phyloP scores from a whole-genome alignment of 2,113 vertebrate genomes.

The Crocuta crocuta region DNA sequence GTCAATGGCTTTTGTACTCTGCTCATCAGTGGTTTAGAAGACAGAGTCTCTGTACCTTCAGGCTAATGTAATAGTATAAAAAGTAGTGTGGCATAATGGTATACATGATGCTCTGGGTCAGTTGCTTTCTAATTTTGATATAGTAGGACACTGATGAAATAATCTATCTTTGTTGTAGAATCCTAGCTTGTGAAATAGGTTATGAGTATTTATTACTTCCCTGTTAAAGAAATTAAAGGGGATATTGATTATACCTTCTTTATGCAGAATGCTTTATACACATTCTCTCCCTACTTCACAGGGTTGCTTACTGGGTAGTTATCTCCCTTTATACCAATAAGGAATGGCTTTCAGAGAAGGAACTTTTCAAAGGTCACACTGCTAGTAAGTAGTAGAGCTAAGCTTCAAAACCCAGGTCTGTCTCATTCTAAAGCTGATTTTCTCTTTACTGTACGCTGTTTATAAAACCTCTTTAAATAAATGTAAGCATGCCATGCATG shows the following conservation, averaged over 20 bases:
- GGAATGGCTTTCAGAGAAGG: conserved; percentile 64
- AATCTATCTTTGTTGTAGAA: conserved; percentile 1
- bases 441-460: background rate
- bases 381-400: conserved; percentile 45
- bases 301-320: background rate
- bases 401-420: conserved; percentile 47
- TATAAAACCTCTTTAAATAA: conserved; percentile 30
- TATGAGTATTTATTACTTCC: background rate
- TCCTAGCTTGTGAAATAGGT: conserved; percentile 25
- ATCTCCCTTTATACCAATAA: conserved; percentile 45
- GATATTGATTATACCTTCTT: background rate
- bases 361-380: conserved; percentile 39
- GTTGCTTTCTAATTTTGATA: conserved; percentile 5
- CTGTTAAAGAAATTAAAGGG: background rate
- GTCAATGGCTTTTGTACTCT: conserved; percentile 79
- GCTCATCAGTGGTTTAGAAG: conserved; percentile 70
- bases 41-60: conserved; percentile 68
- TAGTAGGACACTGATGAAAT: background rate
- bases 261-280: background rate
- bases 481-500: background rate
- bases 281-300: background rate
- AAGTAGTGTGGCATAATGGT: background rate
- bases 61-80: background rate
- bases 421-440: conserved; percentile 24
- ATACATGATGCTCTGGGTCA: background rate